Percentiles rank a stretch among this genome's conserved stretches.
Evolutionary conservation across 2,888 invertebrate species (phyloP).

Genomic region (Oscheius sp.): DNA sequence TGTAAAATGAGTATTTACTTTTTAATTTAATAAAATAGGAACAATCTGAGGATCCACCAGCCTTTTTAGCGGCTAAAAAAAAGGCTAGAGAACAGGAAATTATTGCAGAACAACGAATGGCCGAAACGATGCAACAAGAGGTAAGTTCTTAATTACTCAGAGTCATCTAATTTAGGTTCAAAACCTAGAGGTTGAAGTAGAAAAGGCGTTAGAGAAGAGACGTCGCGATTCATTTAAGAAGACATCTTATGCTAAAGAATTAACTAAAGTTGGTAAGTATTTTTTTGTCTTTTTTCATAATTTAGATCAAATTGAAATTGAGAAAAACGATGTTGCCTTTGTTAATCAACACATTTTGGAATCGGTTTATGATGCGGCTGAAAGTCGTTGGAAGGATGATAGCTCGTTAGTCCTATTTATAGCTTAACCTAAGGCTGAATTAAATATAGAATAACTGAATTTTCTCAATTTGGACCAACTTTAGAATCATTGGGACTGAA

Average conservation of each 20-base stretch:
- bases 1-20: constrained; percentile 78
- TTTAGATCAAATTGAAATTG: constrained; percentile 29
- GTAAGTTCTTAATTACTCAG: background rate
- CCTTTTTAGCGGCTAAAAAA: constrained; percentile 59
- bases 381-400: background rate
- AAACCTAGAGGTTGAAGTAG: constrained; percentile 56
- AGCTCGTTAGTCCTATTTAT: background rate
- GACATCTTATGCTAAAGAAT: constrained; percentile 55
- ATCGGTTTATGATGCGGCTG: constrained; percentile 45
- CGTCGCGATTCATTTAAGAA: constrained; percentile 56
- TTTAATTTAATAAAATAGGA: constrained; percentile 42
- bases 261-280: constrained; percentile 43
- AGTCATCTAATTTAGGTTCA: constrained; percentile 49
- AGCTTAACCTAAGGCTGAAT: background rate
- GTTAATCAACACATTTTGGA: constrained; percentile 54
- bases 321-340: constrained; percentile 23
- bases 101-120: constrained; percentile 52
- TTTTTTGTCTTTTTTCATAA: background rate
- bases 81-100: constrained; percentile 57
- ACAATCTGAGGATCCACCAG: constrained; percentile 67
- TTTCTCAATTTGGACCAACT: constrained; percentile 51
- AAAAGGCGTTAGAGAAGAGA: constrained; percentile 62
- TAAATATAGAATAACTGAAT: background rate
- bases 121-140: constrained; percentile 36
- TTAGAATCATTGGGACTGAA: constrained; percentile 62